Evolutionary conservation across 2,888 invertebrate genomes (phyloP).

Genomic region (Melolontha melolontha): DNA sequence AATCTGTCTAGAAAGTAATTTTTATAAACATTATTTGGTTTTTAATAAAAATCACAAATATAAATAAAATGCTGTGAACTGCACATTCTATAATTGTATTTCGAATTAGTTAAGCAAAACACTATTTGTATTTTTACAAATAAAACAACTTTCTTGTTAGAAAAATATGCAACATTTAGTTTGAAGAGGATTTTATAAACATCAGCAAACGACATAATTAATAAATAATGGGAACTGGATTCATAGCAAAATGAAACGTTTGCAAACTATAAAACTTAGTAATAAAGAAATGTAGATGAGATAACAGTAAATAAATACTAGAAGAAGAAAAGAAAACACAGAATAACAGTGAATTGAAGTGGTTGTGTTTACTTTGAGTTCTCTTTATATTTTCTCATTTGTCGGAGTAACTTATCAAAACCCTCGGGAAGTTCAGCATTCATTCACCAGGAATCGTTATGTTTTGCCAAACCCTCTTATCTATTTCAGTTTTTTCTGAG

Average conservation of each 20-base stretch:
- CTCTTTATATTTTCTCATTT: conserved; percentile 27
- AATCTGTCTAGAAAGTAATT: too few species aligned
- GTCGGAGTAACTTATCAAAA: conserved; percentile 4
- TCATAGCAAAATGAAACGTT: conserved; percentile 4
- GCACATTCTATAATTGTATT: too few species aligned
- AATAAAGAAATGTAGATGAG: not conserved
- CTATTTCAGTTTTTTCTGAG: conserved; percentile 6
- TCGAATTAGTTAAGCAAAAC: too few species aligned
- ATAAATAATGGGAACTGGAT: conserved; percentile 4
- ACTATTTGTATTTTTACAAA: too few species aligned
- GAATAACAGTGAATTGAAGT: conserved; percentile 6
- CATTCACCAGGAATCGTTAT: conserved; percentile 17
- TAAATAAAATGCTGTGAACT: too few species aligned
- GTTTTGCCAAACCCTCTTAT: conserved; percentile 11
- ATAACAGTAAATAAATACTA: conserved; percentile 9
- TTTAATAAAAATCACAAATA: too few species aligned
- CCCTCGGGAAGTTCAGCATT: conserved; percentile 14
- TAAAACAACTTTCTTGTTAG: too few species aligned
- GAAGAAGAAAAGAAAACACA: conserved; percentile 6
- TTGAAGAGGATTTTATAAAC: too few species aligned
- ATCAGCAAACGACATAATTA: not conserved
- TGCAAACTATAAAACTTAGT: conserved; percentile 11
- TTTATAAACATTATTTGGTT: too few species aligned
- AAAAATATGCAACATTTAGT: too few species aligned
- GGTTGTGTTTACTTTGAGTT: conserved; percentile 12